Percentiles rank a stretch among this genome's conserved stretches.
These are phyloP conservation scores for Amphimallon solstitiale DNA, from an alignment of 2,888 invertebrate species.

Conservation along the genomic window DNA sequence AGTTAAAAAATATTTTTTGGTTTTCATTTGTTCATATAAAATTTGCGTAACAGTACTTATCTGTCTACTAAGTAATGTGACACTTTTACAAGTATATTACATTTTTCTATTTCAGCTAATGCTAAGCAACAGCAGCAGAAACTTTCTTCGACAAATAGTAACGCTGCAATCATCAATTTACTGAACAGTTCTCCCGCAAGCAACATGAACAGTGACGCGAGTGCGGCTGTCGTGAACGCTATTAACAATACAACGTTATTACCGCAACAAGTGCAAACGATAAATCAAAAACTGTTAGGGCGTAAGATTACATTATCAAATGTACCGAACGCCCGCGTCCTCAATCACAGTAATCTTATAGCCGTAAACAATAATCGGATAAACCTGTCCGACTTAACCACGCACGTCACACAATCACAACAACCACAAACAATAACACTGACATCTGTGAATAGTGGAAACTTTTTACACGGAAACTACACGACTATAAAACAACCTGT, in stretches of 20 bases:
- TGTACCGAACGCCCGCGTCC: slow-evolving; percentile 60
- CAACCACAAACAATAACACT: slow-evolving; percentile 60
- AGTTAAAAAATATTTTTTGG: too few relatives aligned
- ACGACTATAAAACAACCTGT: slow-evolving; percentile 57
- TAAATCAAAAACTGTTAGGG: slow-evolving; percentile 63
- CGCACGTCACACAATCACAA: slow-evolving; percentile 53
- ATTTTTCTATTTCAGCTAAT: slow-evolving; percentile 46
- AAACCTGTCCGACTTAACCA: slow-evolving; percentile 52
- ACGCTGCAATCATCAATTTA: slow-evolving; percentile 80
- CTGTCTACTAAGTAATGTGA: too few relatives aligned
- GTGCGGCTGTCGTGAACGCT: slow-evolving; percentile 66
- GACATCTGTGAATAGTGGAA: slow-evolving; percentile 58
- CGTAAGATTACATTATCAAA: slow-evolving; percentile 70
- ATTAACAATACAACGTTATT: slow-evolving; percentile 59
- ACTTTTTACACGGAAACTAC: slow-evolving; percentile 55
- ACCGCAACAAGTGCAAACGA: slow-evolving; percentile 57
- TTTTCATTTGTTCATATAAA: too few relatives aligned
- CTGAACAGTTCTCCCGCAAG: slow-evolving; percentile 82
- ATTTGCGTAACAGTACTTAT: too few relatives aligned
- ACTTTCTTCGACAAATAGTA: slow-evolving; percentile 66
- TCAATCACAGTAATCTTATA: slow-evolving; percentile 62
- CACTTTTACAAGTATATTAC: not conserved
- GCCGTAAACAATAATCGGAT: slow-evolving; percentile 57
- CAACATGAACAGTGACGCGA: slow-evolving; percentile 67
- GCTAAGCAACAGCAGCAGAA: slow-evolving; percentile 53